Evolutionary conservation across 2,797 vertebrate genomes (phyloP), one percentile per base, ranked within the genome.

Genomic region (Hirundo rustica): DNA sequence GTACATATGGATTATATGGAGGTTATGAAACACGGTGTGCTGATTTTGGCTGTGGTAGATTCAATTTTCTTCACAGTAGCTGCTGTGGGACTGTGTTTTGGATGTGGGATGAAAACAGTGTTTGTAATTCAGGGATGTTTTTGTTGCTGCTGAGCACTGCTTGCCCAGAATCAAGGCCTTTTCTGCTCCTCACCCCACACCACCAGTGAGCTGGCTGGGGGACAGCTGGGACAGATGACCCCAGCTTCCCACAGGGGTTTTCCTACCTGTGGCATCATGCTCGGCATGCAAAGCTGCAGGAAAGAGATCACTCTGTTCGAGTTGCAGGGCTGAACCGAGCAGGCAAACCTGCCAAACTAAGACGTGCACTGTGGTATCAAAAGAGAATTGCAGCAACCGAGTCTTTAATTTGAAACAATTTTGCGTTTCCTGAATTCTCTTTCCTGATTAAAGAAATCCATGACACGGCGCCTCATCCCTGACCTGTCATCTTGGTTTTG

Each of bases 381-480:
- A 45, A 61, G 4, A 14, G 5, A 23, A 6, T 27, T 21, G 9
- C 48, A 74, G 29, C 48, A 55, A 12, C 16, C 4, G 32, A 60
- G 13, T 1, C 8, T 21, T 64, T 10, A 26, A n/a, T 19, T 6
- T 11, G 29, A n/a, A 85, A 48, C 26, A 10, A 2, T 51, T 64
- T 30, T 79, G 10, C 36, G 16, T 83, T 76, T 38, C 45, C 29
- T 60, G 13, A 58, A 38, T 40, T 62, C 19, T 40, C 40, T 65
- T 53, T 50, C 16, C 34, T 20, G 7, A 12, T 30, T 32, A 7
- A 45, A 73, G 29, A 34, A 15, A 60, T 68, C 32, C 40, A 10
- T 4, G 13, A 2, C 40, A 2, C 1, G 16, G 2, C 11, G 3
- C 16, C 44, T 89, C 51, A 22, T 3, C 36, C 27, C 48, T 12